A percentile compares a stretch with the other conserved stretches of the same genome.
Conservation (phyloP, 2,113 vertebrate species). For the Sprattus sprattus region DNA sequence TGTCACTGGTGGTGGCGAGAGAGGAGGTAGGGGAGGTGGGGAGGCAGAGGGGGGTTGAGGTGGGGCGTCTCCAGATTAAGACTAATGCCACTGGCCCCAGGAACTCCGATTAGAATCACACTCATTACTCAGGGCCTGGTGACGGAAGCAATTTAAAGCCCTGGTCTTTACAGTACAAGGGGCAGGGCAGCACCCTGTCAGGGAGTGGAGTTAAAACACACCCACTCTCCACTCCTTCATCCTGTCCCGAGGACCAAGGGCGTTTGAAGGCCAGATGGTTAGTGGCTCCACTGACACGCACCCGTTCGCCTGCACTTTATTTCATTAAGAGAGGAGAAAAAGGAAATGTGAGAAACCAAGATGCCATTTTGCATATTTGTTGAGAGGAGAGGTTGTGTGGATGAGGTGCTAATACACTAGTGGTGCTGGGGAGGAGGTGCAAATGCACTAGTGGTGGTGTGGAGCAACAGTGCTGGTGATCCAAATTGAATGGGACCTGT, state of each 20-base stretch:
- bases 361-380: conserved; percentile 24
- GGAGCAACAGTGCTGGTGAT: conserved; percentile 17
- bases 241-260: conserved; percentile 64
- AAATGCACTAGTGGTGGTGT: background rate
- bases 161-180: conserved; percentile 78
- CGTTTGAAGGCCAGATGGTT: conserved; percentile 64
- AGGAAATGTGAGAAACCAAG: conserved; percentile 5
- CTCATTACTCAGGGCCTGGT: conserved; percentile 78
- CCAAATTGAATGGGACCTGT: conserved; percentile 45
- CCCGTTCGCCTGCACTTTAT: conserved; percentile 57
- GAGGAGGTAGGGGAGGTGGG: background rate
- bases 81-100: conserved; percentile 79
- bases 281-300: conserved; percentile 59
- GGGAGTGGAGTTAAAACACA: conserved; percentile 48
- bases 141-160: conserved; percentile 82
- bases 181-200: conserved; percentile 76
- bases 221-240: conserved; percentile 45
- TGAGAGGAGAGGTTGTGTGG: background rate
- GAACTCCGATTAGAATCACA: conserved; percentile 82
- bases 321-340: conserved; percentile 42
- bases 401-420: background rate
- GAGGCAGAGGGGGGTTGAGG: conserved; percentile 56
- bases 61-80: conserved; percentile 74
- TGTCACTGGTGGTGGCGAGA: conserved; percentile 72
- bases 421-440: background rate